These are phyloP conservation scores for Drosophila fungiperda DNA, from an alignment of 2,888 invertebrate genomes.

Conservation along the genomic window DNA sequence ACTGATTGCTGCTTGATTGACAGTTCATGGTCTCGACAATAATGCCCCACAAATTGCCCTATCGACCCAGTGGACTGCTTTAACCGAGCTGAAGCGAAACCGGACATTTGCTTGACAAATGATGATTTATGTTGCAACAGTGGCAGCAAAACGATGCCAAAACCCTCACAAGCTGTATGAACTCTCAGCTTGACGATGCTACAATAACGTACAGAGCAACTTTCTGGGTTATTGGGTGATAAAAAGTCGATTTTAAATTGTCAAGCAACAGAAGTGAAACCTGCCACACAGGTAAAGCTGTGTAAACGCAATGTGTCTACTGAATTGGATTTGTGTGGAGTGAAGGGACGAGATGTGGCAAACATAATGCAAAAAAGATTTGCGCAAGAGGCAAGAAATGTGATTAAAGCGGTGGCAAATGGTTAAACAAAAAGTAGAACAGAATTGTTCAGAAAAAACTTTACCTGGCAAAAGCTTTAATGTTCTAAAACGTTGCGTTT, in stretches of 20 bases:
- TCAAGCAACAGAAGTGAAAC: constrained; percentile 40
- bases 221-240: constrained; percentile 65
- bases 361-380: constrained; percentile 24
- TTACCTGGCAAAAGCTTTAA: not conserved
- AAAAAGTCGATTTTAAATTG: constrained; percentile 61
- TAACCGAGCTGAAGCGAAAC: constrained; percentile 24
- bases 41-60: constrained; percentile 38
- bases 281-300: constrained; percentile 39
- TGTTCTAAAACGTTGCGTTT: not conserved
- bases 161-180: constrained; percentile 13
- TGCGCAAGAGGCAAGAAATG: constrained; percentile 17
- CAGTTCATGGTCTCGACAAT: constrained; percentile 40
- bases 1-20: constrained; percentile 26
- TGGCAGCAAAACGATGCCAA: constrained; percentile 19
- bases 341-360: not conserved
- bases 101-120: constrained; percentile 67
- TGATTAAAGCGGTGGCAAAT: constrained; percentile 9
- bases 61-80: constrained; percentile 50
- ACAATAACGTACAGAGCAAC: constrained; percentile 29
- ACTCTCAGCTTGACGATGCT: constrained; percentile 47
- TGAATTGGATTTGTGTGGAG: not conserved
- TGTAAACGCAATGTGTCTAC: not conserved
- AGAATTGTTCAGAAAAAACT: not conserved
- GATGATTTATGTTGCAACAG: constrained; percentile 58
- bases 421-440: constrained; percentile 45